Evolutionary conservation across 2,888 invertebrate genomes (phyloP).

Genomic region (Rutpela maculata): DNA sequence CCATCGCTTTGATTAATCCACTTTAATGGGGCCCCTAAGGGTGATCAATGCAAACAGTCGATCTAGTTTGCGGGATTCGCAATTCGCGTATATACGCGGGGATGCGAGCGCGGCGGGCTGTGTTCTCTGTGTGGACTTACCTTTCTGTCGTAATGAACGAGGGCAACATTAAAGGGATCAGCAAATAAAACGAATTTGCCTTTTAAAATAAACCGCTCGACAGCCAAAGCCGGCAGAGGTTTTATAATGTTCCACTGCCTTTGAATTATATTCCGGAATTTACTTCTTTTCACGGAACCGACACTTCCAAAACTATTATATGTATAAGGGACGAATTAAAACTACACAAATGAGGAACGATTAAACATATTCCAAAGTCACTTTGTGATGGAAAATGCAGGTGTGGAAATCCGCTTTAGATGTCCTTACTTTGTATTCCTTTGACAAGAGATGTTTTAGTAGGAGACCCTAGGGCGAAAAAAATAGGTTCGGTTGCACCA

Average conservation of each 20-base stretch:
- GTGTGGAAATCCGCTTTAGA: too few relatives aligned
- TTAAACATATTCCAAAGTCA: too few relatives aligned
- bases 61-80: background rate
- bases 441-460: too few relatives aligned
- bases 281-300: background rate
- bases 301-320: background rate
- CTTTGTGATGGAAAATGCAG: too few relatives aligned
- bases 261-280: slow-evolving; percentile 10
- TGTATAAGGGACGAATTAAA: background rate
- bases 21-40: slow-evolving; percentile 41
- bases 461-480: too few relatives aligned
- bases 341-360: too few relatives aligned
- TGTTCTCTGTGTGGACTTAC: slow-evolving; percentile 27
- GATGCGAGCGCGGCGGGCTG: background rate
- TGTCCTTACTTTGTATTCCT: too few relatives aligned
- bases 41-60: slow-evolving; percentile 25
- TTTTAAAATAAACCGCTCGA: slow-evolving; percentile 27
- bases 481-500: too few relatives aligned
- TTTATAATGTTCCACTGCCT: background rate
- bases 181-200: slow-evolving; percentile 39
- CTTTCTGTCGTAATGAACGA: slow-evolving; percentile 23
- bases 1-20: slow-evolving; percentile 48
- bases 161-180: slow-evolving; percentile 24
- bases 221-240: background rate
- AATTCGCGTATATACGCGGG: slow-evolving; percentile 19